phyloP scores from a whole-genome alignment of 2,888 invertebrate genomes.

The Saturnia pavonia region DNA sequence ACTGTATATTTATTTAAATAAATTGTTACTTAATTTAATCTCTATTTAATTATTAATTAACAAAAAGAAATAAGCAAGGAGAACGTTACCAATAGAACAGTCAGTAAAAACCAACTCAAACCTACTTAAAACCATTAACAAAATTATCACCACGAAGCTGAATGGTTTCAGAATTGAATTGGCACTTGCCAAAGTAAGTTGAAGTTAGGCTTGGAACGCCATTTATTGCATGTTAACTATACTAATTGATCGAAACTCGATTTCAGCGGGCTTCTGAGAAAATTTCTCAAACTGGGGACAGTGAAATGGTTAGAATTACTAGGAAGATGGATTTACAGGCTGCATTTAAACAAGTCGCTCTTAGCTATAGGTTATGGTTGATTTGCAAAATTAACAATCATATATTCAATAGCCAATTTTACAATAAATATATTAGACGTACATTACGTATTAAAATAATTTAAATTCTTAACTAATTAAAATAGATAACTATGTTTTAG shows the following conservation, averaged over 20 bases:
- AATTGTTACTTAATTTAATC: too few species aligned
- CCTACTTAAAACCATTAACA: slow-evolving; percentile 15
- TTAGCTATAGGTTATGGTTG: slow-evolving; percentile 37
- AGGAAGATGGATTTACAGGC: slow-evolving; percentile 36
- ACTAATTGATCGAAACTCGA: slow-evolving; percentile 70
- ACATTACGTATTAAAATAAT: too few species aligned
- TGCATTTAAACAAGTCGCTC: slow-evolving; percentile 26
- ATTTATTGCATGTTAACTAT: slow-evolving; percentile 75
- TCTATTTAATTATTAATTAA: too few species aligned
- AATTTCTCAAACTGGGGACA: slow-evolving; percentile 41
- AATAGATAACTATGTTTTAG: too few species aligned
- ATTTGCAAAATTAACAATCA: slow-evolving; percentile 31
- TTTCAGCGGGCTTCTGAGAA: slow-evolving; percentile 47
- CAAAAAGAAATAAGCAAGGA: neutral
- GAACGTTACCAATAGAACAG: neutral
- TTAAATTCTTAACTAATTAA: too few species aligned
- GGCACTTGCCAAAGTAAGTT: slow-evolving; percentile 69
- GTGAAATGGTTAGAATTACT: slow-evolving; percentile 42
- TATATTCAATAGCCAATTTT: slow-evolving; percentile 18
- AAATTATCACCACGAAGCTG: slow-evolving; percentile 21
- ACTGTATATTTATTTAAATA: too few species aligned
- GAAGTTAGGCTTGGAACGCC: slow-evolving; percentile 54
- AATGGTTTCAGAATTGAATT: slow-evolving; percentile 56
- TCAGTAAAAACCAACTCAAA: too few species aligned
- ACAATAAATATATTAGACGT: neutral